Conservation (phyloP, 1,140 invertebrate genomes). For the Melipona quadrifasciata region DNA sequence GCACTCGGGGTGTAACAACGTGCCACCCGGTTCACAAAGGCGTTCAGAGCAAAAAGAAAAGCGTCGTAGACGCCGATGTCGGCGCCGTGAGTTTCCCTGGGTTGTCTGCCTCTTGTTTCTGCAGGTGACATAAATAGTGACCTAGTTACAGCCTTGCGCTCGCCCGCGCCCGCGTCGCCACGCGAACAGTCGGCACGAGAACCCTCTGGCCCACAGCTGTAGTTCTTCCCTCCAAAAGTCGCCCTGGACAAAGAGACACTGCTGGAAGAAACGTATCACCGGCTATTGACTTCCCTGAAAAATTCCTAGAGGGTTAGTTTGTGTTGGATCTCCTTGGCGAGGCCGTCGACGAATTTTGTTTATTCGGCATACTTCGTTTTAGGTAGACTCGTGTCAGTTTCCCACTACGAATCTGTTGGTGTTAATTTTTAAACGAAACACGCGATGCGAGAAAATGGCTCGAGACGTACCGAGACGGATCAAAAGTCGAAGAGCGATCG, state of each 20-base stretch:
- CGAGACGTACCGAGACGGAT: too few relatives aligned
- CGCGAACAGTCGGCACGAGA: conserved; percentile 35
- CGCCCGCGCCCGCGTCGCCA: neutral
- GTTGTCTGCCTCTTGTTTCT: conserved; percentile 58
- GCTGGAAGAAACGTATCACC: conserved; percentile 8
- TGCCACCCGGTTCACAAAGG: neutral
- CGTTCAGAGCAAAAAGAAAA: conserved; percentile 38
- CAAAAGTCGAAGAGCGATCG: neutral
- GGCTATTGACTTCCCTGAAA: neutral
- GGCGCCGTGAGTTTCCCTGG: conserved; percentile 26
- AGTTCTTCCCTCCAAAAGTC: neutral
- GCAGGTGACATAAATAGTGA: conserved; percentile 60
- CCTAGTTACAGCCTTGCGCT: conserved; percentile 45
- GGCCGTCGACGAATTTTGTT: neutral
- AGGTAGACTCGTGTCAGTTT: too few relatives aligned
- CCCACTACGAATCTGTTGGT: too few relatives aligned
- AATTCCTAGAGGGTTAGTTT: neutral
- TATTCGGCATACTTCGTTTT: neutral
- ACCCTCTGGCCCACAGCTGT: neutral
- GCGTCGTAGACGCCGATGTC: conserved; percentile 28
- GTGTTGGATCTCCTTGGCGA: too few relatives aligned
- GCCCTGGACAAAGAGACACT: neutral
- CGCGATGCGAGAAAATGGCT: too few relatives aligned
- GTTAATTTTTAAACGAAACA: too few relatives aligned
- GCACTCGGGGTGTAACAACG: conserved; percentile 4